Evolutionary conservation across 2,888 invertebrate species (phyloP), one percentile per base, ranked within the genome.

Genomic region (Callimorpha dominula): DNA sequence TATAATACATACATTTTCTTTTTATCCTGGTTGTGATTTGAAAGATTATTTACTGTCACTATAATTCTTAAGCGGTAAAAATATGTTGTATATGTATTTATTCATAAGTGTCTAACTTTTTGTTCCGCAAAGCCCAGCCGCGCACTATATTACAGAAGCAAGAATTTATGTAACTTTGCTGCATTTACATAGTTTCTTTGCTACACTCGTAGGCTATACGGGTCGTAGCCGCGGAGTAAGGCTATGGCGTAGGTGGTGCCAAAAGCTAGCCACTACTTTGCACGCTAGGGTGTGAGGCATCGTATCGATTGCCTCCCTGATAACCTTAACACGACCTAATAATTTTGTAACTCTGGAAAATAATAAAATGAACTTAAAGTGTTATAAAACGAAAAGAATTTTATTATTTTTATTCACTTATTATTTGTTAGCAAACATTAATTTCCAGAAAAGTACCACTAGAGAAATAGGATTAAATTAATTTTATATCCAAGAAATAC

Each of bases 191-290:
- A 75, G 73, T 78, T 80, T 78, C 75, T 78, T 81, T 78, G 81
- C 83, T 82, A 84, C 84, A 81, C 74, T 82, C 76, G 79, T 77
- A 78, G 78, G 81, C 77, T 80, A 81, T 82, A 72, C 78, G 78
- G 71, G 76, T 79, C 79, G 85, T 82, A 80, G 82, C 72, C 63
- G 52, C 72, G 65, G 70, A 74, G 78, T 87, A 87, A 86, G 72
- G 83, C 88, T 87, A 88, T 86, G 87, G 78, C 87, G 89, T 90
- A 92, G 91, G 88, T 88, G 91, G 87, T 87, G 88, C 88, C 87
- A 90, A 89, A 85, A 90, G 88, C 86, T 91, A 90, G 89, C 90
- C 87, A 83, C 86, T 90, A 88, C 86, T 90, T 87, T 85, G 83
- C 80, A 83, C 84, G 75, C 74, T 81, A 87, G 89, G 87, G 90